Evolutionary conservation across 2,888 invertebrate species (phyloP), one percentile per base, ranked within the genome.

Genomic region (Allygus modestus): DNA sequence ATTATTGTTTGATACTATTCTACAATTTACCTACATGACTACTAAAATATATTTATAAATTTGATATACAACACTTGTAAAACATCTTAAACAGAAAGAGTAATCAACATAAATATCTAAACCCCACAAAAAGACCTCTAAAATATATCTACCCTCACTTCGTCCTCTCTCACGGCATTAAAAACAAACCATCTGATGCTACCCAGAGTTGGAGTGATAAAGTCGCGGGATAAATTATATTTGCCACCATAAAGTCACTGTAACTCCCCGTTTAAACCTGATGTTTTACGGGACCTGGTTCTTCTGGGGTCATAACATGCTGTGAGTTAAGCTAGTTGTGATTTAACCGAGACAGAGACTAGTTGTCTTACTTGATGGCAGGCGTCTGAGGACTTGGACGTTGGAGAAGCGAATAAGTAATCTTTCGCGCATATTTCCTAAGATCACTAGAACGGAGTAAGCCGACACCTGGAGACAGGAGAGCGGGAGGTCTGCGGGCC

Each of bases 221-320:
- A 65, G 15, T 31, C 17, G 12, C 28, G 28, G 28, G 65, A 65
- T 65, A 65, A 65, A 65, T 65, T 28, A 65, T 65, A 65, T 65
- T 65, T 31, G 28, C 65, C 17, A 58, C 20, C 28, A 31, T 17
- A 65, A 28, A 2, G 7, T 5, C 28, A 28, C 31, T 15, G 0
- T 31, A 31, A 65, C 15, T 15, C 12, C 1, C 20, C 1, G 28
- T 65, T 65, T 65, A 65, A 65, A 65, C 28, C 28, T 28, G 28
- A 28, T 28, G 15, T 65, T 65, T 65, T 65, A 65, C 65, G 12
- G 28, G 12, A 12, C 65, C 65, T 23, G 54, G 23, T 46, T 23
- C 1, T 54, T 23, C 54, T 1, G 28, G 12, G 31, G 65, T 31
- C 65, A 65, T 65, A 65, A 65, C 31, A 31, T 28, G 65, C 12